A percentile compares a stretch with the other conserved stretches of the same genome.
These are phyloP conservation scores for Telmatochromis sp. DNA, from an alignment of 2,113 vertebrate species.

Conservation along the genomic window DNA sequence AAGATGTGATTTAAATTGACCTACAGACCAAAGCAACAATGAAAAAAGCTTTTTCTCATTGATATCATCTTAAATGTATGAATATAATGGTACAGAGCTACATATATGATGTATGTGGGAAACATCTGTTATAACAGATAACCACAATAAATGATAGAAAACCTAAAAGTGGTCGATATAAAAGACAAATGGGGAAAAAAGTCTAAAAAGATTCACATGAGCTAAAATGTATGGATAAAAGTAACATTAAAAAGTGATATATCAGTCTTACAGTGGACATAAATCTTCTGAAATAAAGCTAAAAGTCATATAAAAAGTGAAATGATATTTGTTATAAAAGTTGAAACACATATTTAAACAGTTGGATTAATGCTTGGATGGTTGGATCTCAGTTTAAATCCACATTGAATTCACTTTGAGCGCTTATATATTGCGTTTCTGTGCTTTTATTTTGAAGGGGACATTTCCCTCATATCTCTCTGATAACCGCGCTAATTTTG, in stretches of 20 bases:
- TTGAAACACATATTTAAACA: not conserved
- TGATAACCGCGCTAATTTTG: not conserved
- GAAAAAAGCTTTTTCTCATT: not conserved
- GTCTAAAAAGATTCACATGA: not conserved
- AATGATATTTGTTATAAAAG: not conserved
- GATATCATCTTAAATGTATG: not conserved
- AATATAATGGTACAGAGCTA: not conserved
- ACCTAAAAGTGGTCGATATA: fast-evolving
- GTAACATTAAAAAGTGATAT: not conserved
- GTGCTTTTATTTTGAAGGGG: conserved; percentile 12
- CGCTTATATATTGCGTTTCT: fast-evolving
- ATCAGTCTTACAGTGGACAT: not conserved
- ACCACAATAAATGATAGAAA: not conserved
- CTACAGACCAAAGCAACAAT: fast-evolving
- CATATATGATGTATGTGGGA: fast-evolving
- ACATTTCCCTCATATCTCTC: not conserved
- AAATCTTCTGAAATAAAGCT: not conserved
- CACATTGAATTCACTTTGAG: fast-evolving
- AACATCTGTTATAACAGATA: not conserved
- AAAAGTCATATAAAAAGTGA: not conserved
- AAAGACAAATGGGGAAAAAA: not conserved
- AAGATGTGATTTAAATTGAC: not conserved
- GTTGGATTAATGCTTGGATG: not conserved
- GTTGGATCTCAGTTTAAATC: not conserved
- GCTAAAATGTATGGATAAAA: not conserved